Evolutionary conservation across 2,797 vertebrate genomes (phyloP).

Genomic region (Anguilla marmorata): DNA sequence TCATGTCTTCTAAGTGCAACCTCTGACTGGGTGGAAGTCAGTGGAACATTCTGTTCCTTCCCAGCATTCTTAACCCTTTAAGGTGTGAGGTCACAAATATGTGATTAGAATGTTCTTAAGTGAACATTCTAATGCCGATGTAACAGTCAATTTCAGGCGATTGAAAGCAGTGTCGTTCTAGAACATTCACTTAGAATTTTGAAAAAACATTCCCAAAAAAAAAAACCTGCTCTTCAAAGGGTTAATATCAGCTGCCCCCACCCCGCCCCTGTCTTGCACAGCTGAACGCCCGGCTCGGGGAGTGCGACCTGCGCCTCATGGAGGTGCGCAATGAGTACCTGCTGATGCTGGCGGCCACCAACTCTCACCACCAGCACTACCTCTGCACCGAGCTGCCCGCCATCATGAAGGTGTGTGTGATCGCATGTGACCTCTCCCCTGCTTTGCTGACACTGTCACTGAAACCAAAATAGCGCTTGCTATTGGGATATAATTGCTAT

Average conservation of each 20-base stretch:
- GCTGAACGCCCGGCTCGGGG: slow-evolving; percentile 74
- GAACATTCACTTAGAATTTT: no score
- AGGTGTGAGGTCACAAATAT: no score
- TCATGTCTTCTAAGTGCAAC: neutral
- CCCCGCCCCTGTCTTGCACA: slow-evolving; percentile 47
- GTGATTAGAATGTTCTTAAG: no score
- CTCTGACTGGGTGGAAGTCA: neutral
- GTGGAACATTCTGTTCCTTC: neutral
- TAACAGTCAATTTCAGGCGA: no score
- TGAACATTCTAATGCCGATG: no score
- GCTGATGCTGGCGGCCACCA: slow-evolving; percentile 75
- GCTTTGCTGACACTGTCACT: neutral
- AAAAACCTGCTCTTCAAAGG: no score
- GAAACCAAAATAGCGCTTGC: no score
- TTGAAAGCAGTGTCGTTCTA: no score
- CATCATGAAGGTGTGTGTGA: slow-evolving; percentile 74
- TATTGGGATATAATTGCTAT: no score
- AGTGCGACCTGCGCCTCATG: slow-evolving; percentile 75
- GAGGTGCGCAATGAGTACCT: slow-evolving; percentile 82
- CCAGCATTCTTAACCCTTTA: neutral
- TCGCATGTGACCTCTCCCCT: neutral
- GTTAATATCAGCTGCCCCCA: neutral
- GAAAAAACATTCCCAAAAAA: no score
- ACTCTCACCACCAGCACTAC: slow-evolving; percentile 80
- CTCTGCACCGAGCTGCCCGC: slow-evolving; percentile 69